phyloP scores from a whole-genome alignment of 2,888 invertebrate species.

The Eretmocerus hayati region DNA sequence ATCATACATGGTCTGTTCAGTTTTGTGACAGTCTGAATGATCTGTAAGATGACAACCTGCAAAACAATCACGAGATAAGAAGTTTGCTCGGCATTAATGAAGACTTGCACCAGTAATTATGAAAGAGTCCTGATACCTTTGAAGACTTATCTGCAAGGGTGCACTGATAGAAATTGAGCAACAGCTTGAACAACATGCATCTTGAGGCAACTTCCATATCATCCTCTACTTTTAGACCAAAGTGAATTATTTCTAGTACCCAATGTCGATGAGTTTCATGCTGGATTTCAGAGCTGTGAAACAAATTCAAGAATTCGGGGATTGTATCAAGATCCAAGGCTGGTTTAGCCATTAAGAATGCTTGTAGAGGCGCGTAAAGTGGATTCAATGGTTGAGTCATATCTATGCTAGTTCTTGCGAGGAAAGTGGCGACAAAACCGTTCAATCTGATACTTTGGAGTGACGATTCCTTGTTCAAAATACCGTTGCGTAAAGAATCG shows the following conservation, averaged over 20 bases:
- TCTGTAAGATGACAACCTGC: slow-evolving; percentile 57
- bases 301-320: slow-evolving; percentile 82
- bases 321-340: slow-evolving; percentile 68
- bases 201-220: slow-evolving; percentile 70
- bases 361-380: slow-evolving; percentile 71
- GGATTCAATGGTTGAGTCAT: slow-evolving; percentile 68
- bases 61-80: slow-evolving; percentile 14
- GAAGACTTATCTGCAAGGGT: slow-evolving; percentile 56
- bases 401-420: slow-evolving; percentile 64
- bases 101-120: background rate
- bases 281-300: slow-evolving; percentile 71
- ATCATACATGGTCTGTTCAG: slow-evolving; percentile 61
- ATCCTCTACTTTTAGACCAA: slow-evolving; percentile 67
- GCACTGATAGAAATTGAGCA: slow-evolving; percentile 65
- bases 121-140: slow-evolving; percentile 53
- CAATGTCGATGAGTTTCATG: slow-evolving; percentile 65
- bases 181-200: slow-evolving; percentile 68
- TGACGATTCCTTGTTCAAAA: slow-evolving; percentile 35
- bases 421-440: slow-evolving; percentile 60
- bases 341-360: slow-evolving; percentile 71
- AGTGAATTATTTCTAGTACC: slow-evolving; percentile 67
- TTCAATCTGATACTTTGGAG: slow-evolving; percentile 46
- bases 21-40: slow-evolving; percentile 56
- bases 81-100: background rate
- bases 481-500: slow-evolving; percentile 60